Percentiles rank a stretch among this genome's conserved stretches.
phyloP scores from a whole-genome alignment of 2,797 vertebrate genomes.

The Remorina albescens region DNA sequence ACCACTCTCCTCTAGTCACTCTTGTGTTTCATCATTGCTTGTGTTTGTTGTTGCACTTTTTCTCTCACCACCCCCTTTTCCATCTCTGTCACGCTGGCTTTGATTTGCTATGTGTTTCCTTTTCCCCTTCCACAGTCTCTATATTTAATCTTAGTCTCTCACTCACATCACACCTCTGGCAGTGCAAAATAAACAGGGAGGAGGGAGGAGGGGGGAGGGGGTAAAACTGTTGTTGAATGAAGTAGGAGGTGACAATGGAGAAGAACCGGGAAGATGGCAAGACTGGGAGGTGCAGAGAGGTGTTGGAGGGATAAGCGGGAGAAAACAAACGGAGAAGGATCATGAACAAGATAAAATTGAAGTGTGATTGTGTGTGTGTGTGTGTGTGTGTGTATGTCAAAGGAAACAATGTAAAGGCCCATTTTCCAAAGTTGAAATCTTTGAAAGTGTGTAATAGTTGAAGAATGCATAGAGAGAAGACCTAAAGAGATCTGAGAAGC shows the following conservation, averaged over 20 bases:
- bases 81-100: slow-evolving; percentile 57
- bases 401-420: slow-evolving; percentile 32
- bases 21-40: slow-evolving; percentile 51
- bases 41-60: slow-evolving; percentile 64
- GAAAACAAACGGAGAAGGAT: slow-evolving; percentile 41
- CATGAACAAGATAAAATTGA: slow-evolving; percentile 44
- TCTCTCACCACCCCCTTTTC: slow-evolving; percentile 48
- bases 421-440: slow-evolving; percentile 47
- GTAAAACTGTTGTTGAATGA: slow-evolving; percentile 46
- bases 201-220: slow-evolving; percentile 61
- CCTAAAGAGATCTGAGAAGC: slow-evolving; percentile 16
- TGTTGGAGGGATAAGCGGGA: slow-evolving; percentile 15
- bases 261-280: slow-evolving; percentile 1
- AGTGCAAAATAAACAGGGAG: slow-evolving; percentile 64
- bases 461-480: slow-evolving; percentile 35
- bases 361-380: slow-evolving; percentile 12
- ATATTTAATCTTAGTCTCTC: slow-evolving; percentile 69
- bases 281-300: slow-evolving; percentile 29
- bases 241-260: slow-evolving; percentile 32
- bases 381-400: slow-evolving; percentile 9
- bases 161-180: slow-evolving; percentile 66
- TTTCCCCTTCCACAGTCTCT: slow-evolving; percentile 43
- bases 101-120: slow-evolving; percentile 53
- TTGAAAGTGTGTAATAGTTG: slow-evolving; percentile 29
- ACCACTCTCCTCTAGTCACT: slow-evolving; percentile 15